These are phyloP conservation scores for Ctenomys sociabilis DNA, from an alignment of 2,113 vertebrate species.

Conservation along the genomic window DNA sequence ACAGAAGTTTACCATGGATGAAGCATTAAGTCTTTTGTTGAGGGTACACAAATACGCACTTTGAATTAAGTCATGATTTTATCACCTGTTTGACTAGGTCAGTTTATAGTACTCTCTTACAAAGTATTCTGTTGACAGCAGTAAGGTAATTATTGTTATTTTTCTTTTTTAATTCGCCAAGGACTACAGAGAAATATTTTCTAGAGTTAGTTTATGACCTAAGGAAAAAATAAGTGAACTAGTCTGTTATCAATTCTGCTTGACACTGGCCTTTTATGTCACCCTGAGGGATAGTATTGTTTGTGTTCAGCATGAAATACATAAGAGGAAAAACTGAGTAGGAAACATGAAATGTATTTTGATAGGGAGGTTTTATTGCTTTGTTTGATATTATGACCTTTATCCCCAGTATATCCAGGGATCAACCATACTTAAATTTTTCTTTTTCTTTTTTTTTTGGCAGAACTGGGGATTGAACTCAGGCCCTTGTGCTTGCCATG, in stretches of 20 bases:
- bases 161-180: conserved; percentile 44
- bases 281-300: conserved; percentile 56
- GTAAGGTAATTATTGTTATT: not conserved
- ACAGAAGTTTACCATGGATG: conserved; percentile 2
- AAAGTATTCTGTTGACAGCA: conserved; percentile 35
- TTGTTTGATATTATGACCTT: conserved; percentile 51
- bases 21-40: not conserved
- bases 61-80: conserved; percentile 41
- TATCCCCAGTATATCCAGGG: not conserved
- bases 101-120: not conserved
- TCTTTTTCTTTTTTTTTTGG: too few species aligned
- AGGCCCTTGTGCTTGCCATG: too few species aligned
- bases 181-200: conserved; percentile 58
- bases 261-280: conserved; percentile 60
- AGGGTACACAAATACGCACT: not conserved
- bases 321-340: conserved; percentile 62
- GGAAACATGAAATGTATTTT: conserved; percentile 60
- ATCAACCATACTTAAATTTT: conserved; percentile 57
- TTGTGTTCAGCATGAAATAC: conserved; percentile 64
- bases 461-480: too few species aligned
- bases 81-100: not conserved
- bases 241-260: conserved; percentile 56
- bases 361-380: conserved; percentile 70
- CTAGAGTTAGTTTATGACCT: conserved; percentile 58
- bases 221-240: conserved; percentile 42